These are phyloP conservation scores for Phortica magna DNA, from an alignment of 2,888 invertebrate genomes.

Conservation along the genomic window DNA sequence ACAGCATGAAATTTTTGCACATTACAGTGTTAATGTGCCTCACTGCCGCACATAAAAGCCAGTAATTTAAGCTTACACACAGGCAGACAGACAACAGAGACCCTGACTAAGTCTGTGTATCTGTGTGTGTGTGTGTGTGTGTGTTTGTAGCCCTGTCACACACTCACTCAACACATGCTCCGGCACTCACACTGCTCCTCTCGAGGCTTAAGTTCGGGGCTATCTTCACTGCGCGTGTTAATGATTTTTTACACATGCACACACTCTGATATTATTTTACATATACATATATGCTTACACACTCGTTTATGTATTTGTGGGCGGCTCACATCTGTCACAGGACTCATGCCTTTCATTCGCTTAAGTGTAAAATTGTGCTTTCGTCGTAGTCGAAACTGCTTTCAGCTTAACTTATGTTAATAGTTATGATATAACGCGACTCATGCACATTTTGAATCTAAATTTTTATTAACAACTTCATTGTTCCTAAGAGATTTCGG, in stretches of 20 bases:
- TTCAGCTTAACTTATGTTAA: neutral
- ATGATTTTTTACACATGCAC: conserved; percentile 75
- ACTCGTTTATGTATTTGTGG: neutral
- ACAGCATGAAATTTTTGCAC: conserved; percentile 68
- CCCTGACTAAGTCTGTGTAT: conserved; percentile 36
- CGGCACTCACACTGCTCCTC: conserved; percentile 35
- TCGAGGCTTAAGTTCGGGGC: conserved; percentile 15
- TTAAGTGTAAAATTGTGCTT: conserved; percentile 39
- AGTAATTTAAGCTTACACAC: conserved; percentile 64
- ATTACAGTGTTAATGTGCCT: conserved; percentile 76
- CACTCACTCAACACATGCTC: conserved; percentile 42
- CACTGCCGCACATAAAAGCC: conserved; percentile 74
- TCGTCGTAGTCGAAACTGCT: conserved; percentile 2
- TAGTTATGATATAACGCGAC: neutral
- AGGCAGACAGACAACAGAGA: conserved; percentile 4
- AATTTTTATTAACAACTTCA: no score
- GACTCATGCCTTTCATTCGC: neutral
- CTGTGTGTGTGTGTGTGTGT: conserved; percentile 53
- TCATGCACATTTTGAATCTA: neutral
- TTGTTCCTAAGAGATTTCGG: no score
- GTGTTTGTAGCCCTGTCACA: conserved; percentile 35
- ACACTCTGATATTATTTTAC: conserved; percentile 50
- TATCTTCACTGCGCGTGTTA: conserved; percentile 62
- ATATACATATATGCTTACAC: neutral
- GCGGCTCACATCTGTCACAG: neutral